phyloP scores from a whole-genome alignment of 2,113 vertebrate species.

The Amazona vittata region DNA sequence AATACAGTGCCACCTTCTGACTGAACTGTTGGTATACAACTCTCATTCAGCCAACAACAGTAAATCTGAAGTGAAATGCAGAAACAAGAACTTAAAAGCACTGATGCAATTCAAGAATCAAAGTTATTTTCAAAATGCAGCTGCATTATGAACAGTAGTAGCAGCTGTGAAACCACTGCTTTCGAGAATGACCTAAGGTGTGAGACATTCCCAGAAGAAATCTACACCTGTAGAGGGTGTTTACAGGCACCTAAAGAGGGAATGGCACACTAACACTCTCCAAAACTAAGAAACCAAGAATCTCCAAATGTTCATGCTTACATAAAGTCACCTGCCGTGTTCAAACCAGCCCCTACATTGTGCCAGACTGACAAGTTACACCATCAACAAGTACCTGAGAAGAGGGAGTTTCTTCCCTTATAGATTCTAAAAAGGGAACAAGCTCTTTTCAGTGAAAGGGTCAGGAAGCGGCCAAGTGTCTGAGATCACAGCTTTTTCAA shows the following conservation, averaged over 20 bases:
- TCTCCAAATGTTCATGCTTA: neutral
- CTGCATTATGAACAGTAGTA: neutral
- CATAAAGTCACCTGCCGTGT: neutral
- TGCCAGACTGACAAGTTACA: neutral
- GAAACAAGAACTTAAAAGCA: neutral
- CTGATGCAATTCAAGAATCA: neutral
- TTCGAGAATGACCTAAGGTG: neutral
- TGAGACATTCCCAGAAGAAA: neutral
- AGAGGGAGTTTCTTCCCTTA: neutral
- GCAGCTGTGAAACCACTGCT: neutral
- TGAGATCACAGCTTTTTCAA: neutral
- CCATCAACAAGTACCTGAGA: neutral
- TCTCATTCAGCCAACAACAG: neutral
- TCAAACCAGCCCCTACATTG: neutral
- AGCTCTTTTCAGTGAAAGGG: neutral
- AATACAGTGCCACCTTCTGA: slow-evolving; percentile 26
- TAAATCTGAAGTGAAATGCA: neutral
- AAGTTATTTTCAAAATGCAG: neutral
- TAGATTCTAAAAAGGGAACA: neutral
- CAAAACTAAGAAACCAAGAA: neutral
- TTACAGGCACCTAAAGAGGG: neutral
- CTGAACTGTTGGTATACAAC: neutral
- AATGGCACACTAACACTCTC: neutral
- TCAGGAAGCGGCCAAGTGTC: neutral
- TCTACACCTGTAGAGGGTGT: neutral